Conservation (phyloP, 2,113 vertebrate genomes). For the Chlamydotis undulata region DNA sequence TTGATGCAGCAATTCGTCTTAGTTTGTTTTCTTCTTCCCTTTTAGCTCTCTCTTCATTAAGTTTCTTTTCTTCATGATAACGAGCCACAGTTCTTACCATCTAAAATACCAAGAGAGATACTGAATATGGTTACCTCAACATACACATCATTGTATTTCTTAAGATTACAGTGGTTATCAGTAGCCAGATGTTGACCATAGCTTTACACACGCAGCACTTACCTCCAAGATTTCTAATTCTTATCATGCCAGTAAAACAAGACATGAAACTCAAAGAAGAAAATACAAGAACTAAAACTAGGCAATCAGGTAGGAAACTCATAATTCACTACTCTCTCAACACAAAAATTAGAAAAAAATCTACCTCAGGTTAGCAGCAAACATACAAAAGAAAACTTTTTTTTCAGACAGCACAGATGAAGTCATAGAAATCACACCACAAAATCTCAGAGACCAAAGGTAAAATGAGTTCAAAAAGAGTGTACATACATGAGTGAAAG, state of each 20-base stretch:
- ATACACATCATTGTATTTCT: not conserved
- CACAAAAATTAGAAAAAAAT: not conserved
- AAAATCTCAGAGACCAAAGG: conserved; percentile 4
- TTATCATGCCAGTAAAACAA: not conserved
- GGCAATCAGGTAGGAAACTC: not conserved
- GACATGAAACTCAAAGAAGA: not conserved
- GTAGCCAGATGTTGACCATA: not conserved
- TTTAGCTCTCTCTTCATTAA: conserved; percentile 80
- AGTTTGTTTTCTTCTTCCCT: conserved; percentile 85
- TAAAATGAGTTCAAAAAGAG: not conserved
- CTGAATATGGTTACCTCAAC: not conserved
- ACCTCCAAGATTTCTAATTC: not conserved
- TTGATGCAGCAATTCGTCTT: conserved; percentile 86
- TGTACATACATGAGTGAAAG: conserved; percentile 12
- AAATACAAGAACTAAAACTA: not conserved
- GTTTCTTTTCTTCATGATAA: conserved; percentile 86
- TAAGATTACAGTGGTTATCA: not conserved
- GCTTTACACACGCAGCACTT: not conserved
- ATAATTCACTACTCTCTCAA: not conserved
- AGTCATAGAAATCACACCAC: not conserved
- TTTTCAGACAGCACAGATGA: not conserved
- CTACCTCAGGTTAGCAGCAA: not conserved
- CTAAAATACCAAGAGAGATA: conserved; percentile 57
- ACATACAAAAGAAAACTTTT: not conserved
- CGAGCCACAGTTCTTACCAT: conserved; percentile 91